phyloP scores from a whole-genome alignment of 2,797 vertebrate genomes.

The Acanthornis magna region DNA sequence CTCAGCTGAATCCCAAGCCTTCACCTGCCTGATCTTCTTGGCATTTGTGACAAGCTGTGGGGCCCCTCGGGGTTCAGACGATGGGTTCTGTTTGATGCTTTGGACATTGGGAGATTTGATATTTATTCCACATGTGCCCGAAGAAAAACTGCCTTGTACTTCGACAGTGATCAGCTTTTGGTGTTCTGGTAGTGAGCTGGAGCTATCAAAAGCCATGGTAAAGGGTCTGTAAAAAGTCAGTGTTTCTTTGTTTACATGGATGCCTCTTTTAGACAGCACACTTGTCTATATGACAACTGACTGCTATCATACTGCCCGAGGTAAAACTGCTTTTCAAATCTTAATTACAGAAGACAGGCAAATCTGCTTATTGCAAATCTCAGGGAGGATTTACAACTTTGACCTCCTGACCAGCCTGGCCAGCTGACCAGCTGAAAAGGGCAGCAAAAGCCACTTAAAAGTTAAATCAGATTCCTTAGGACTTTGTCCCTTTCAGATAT shows the following conservation, averaged over 20 bases:
- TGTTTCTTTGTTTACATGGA: not conserved
- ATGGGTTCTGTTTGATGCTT: not conserved
- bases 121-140: rapidly evolving
- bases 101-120: not conserved
- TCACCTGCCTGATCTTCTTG: conserved; percentile 21
- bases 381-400: not conserved
- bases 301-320: not conserved
- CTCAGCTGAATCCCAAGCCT: not conserved
- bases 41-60: not conserved
- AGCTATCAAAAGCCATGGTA: not conserved
- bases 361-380: not conserved
- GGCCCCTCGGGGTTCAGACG: not conserved
- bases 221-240: not conserved
- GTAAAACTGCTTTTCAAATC: conserved; percentile 1
- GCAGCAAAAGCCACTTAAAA: not conserved
- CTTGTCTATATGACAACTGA: not conserved
- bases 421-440: not conserved
- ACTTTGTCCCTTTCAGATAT: not conserved
- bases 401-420: not conserved
- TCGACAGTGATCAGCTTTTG: rapidly evolving
- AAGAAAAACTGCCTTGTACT: not conserved
- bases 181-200: not conserved
- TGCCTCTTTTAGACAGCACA: not conserved
- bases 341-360: not conserved
- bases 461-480: not conserved